phyloP scores from a whole-genome alignment of 2,888 invertebrate species.

The Celastrina argiolus region DNA sequence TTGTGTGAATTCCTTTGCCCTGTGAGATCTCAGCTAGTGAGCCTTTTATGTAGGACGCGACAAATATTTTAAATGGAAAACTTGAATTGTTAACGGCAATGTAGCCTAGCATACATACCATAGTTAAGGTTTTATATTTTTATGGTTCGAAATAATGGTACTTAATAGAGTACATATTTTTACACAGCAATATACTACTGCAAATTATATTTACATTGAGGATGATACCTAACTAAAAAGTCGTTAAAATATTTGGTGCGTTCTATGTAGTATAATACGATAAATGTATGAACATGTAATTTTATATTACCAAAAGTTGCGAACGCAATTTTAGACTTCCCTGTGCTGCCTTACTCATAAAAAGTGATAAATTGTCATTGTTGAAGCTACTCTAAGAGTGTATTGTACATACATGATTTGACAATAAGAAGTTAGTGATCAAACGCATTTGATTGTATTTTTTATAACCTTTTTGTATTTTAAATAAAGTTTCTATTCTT shows the following conservation, averaged over 20 bases:
- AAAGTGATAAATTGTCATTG: constrained; percentile 14
- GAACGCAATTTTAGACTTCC: not conserved
- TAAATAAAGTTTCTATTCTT: constrained; percentile 77
- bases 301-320: not conserved
- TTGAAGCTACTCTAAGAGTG: constrained; percentile 39
- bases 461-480: constrained; percentile 77
- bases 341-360: constrained; percentile 12
- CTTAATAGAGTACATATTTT: not conserved
- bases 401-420: constrained; percentile 57
- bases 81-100: not conserved
- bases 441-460: constrained; percentile 76
- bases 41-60: constrained; percentile 3
- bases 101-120: not conserved
- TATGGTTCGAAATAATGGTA: not conserved
- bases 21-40: constrained; percentile 24
- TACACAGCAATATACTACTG: not conserved
- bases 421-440: constrained; percentile 69
- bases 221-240: not conserved
- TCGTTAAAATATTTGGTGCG: constrained; percentile 1
- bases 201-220: not conserved
- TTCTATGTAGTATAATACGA: constrained; percentile 8
- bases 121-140: not conserved
- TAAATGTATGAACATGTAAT: constrained; percentile 4
- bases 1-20: constrained; percentile 11
- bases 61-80: constrained; percentile 10